Conservation (phyloP, 2,888 invertebrate species). For the Cosmopolites sordidus region DNA sequence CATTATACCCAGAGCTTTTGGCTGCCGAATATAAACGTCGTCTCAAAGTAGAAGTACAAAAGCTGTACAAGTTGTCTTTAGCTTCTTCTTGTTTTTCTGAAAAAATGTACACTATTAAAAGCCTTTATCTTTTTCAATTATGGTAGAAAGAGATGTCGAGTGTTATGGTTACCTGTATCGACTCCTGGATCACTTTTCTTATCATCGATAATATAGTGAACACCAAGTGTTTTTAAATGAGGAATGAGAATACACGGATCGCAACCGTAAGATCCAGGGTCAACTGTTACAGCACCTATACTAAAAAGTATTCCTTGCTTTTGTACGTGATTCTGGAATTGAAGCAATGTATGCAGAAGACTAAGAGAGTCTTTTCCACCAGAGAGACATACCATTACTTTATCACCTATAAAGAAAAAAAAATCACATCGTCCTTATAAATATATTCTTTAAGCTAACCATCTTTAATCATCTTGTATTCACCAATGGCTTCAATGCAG, state of each 20-base stretch:
- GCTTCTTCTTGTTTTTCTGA: constrained; percentile 54
- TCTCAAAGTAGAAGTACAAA: constrained; percentile 67
- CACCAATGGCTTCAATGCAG: constrained; percentile 74
- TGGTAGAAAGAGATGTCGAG: too few species aligned
- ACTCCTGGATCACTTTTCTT: constrained; percentile 36
- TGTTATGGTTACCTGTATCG: constrained; percentile 34
- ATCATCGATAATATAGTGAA: constrained; percentile 72
- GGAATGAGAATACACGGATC: constrained; percentile 62
- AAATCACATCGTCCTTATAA: neutral
- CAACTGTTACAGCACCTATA: constrained; percentile 71
- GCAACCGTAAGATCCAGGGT: constrained; percentile 56
- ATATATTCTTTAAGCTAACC: constrained; percentile 56
- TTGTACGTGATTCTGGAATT: constrained; percentile 74
- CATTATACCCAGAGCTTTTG: constrained; percentile 74
- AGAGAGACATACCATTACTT: constrained; percentile 76
- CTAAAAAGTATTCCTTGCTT: constrained; percentile 72
- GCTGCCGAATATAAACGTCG: constrained; percentile 73
- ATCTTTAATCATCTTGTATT: constrained; percentile 78
- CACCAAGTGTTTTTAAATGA: constrained; percentile 67
- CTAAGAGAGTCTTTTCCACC: constrained; percentile 82
- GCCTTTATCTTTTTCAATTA: too few species aligned
- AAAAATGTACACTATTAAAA: constrained; percentile 32
- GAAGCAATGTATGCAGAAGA: constrained; percentile 75
- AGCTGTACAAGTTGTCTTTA: constrained; percentile 54
- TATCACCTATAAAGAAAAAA: constrained; percentile 19